Percentiles rank a stretch among this genome's conserved stretches.
Conservation (phyloP, 2,797 vertebrate species). For the Alfaro cultratus region DNA sequence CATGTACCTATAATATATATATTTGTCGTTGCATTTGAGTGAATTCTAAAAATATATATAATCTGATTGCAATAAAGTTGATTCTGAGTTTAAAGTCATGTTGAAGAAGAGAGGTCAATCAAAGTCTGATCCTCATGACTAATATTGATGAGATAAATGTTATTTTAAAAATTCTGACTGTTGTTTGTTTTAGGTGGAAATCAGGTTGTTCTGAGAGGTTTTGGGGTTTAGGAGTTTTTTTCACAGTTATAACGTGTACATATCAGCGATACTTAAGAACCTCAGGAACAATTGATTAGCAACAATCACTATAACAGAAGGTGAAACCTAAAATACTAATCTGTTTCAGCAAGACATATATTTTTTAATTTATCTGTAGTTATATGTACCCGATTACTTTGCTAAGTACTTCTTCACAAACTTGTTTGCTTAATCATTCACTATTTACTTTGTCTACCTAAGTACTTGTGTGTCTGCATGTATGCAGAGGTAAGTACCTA, state of each 20-base stretch:
- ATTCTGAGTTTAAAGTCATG: not conserved
- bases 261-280: not conserved
- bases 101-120: not conserved
- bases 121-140: not conserved
- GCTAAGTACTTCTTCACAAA: too few relatives aligned
- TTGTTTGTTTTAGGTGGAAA: not conserved
- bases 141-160: not conserved
- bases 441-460: too few relatives aligned
- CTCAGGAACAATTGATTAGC: not conserved
- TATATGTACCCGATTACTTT: too few relatives aligned
- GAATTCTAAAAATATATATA: not conserved
- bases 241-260: not conserved
- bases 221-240: not conserved
- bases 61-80: not conserved
- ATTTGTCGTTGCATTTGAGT: not conserved
- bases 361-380: too few relatives aligned
- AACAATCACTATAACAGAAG: not conserved
- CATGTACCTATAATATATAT: not conserved
- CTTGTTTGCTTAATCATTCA: too few relatives aligned
- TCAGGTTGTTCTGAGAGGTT: not conserved
- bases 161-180: not conserved
- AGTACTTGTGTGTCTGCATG: not conserved
- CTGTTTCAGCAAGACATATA: not conserved
- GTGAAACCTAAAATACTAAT: not conserved
- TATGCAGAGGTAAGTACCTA: not conserved